phyloP scores from a whole-genome alignment of 2,113 vertebrate genomes.

The Tragelaphus imberbis region DNA sequence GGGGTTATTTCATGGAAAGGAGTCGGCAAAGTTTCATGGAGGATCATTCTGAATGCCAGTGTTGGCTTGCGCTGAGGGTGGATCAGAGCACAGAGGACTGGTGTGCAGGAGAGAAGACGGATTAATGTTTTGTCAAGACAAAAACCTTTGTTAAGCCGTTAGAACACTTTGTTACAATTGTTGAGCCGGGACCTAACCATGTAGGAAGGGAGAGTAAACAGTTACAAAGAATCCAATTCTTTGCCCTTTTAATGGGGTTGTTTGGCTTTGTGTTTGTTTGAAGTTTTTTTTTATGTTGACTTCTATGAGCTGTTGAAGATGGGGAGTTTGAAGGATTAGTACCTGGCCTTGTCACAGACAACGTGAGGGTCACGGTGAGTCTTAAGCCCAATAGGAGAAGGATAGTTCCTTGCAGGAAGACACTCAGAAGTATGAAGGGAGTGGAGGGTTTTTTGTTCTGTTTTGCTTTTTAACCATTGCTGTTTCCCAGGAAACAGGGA shows the following conservation, averaged over 20 bases:
- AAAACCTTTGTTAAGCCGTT: background rate
- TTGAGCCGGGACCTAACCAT: background rate
- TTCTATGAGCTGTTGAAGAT: background rate
- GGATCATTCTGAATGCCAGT: background rate
- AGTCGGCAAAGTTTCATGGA: background rate
- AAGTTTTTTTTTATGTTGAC: background rate
- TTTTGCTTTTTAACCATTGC: background rate
- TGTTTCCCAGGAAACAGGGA: background rate
- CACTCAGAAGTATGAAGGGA: background rate
- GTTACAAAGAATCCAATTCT: background rate
- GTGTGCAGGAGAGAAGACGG: background rate
- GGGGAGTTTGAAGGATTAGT: background rate
- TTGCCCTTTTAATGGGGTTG: background rate
- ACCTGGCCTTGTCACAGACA: background rate
- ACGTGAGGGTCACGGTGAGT: background rate
- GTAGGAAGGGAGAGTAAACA: background rate
- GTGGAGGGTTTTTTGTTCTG: accelerated
- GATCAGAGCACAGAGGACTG: background rate
- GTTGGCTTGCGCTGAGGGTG: background rate
- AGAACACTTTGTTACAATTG: background rate
- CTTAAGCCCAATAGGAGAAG: background rate
- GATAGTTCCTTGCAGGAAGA: background rate
- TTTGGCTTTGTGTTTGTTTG: background rate
- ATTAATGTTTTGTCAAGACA: background rate
- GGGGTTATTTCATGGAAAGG: background rate